phyloP scores from a whole-genome alignment of 2,113 vertebrate genomes.

The Neogobius melanostomus region DNA sequence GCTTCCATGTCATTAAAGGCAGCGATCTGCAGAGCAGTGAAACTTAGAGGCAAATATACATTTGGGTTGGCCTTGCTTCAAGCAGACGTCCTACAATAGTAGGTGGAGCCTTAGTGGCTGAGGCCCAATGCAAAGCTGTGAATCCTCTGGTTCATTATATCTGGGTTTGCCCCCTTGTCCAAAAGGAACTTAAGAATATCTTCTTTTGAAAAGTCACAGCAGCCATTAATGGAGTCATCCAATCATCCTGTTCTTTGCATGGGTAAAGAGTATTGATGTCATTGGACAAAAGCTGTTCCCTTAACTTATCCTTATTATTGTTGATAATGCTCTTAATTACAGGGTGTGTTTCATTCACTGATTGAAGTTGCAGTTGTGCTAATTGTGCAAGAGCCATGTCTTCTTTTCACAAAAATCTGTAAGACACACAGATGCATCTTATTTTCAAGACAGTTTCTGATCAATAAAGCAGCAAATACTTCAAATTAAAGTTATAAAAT shows the following conservation, averaged over 20 bases:
- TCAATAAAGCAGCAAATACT: no score
- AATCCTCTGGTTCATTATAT: rapidly evolving
- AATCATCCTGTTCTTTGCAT: slow-evolving; percentile 10
- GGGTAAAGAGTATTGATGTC: slow-evolving; percentile 33
- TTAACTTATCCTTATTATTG: slow-evolving; percentile 4
- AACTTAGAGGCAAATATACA: rapidly evolving
- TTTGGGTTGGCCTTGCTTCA: slow-evolving; percentile 34
- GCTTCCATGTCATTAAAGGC: slow-evolving; percentile 27
- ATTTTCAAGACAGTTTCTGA: no score
- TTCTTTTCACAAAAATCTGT: slow-evolving; percentile 24
- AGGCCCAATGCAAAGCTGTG: slow-evolving; percentile 50
- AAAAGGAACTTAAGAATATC: slow-evolving; percentile 11
- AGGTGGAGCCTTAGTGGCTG: neutral
- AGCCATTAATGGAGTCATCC: slow-evolving; percentile 51
- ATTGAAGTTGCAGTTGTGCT: rapidly evolving
- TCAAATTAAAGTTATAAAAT: no score
- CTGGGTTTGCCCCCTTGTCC: slow-evolving; percentile 8
- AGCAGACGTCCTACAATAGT: slow-evolving; percentile 40
- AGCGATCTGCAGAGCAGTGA: slow-evolving; percentile 46
- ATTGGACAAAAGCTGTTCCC: neutral
- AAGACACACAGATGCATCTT: neutral
- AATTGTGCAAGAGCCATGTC: neutral
- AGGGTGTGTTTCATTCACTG: slow-evolving; percentile 19
- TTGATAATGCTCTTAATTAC: slow-evolving; percentile 46
- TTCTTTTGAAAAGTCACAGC: slow-evolving; percentile 16